A percentile compares a stretch with the other conserved stretches of the same genome.
These are phyloP conservation scores for Drosophila kanekoi DNA, from an alignment of 2,888 invertebrate species.

Conservation along the genomic window DNA sequence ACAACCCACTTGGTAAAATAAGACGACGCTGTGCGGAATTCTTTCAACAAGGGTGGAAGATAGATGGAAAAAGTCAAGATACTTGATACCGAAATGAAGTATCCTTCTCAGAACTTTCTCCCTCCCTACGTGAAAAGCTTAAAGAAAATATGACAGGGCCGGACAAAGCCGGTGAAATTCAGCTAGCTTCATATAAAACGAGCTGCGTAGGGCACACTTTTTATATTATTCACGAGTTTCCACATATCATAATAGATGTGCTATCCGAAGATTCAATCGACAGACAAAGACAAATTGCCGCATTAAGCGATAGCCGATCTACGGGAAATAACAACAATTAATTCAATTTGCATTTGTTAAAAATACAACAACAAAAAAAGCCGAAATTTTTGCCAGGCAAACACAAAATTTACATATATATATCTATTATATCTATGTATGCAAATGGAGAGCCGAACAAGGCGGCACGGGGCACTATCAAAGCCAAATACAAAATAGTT, in stretches of 20 bases:
- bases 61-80: no score
- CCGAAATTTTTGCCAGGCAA: constrained; percentile 51
- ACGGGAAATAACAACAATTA: constrained; percentile 72
- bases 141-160: neutral
- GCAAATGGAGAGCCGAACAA: constrained; percentile 54
- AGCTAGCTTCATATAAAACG: neutral
- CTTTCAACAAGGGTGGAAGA: neutral
- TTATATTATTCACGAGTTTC: constrained; percentile 21
- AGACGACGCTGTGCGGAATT: neutral
- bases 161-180: neutral
- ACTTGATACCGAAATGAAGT: no score
- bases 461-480: constrained; percentile 50
- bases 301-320: constrained; percentile 70
- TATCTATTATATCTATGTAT: constrained; percentile 36
- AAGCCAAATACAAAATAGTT: constrained; percentile 69
- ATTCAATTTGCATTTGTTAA: constrained; percentile 70
- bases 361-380: constrained; percentile 48
- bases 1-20: no score
- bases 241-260: constrained; percentile 52
- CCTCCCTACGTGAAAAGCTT: no score
- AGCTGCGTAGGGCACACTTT: neutral
- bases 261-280: constrained; percentile 39
- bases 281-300: constrained; percentile 72
- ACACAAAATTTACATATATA: neutral
- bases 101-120: no score